Percentiles rank a stretch among this genome's conserved stretches.
Conservation (phyloP, 92 coral and sea anemone species). For the Epizoanthus rinbou region DNA sequence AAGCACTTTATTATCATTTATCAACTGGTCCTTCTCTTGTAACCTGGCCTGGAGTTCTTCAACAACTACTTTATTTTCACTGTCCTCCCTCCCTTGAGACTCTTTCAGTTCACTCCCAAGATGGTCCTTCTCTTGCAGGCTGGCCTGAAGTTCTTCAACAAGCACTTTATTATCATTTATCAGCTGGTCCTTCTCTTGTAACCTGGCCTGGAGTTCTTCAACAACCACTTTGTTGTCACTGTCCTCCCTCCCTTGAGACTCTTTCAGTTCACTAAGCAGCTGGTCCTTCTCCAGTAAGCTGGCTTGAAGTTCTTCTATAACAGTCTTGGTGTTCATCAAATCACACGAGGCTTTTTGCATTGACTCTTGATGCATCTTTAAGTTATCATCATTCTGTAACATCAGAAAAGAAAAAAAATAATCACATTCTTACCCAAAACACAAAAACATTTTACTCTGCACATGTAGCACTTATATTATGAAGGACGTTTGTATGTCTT, state of each 20-base stretch:
- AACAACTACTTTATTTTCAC: constrained; percentile 46
- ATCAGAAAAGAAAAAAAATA: not conserved
- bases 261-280: constrained; percentile 49
- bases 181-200: constrained; percentile 69
- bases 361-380: constrained; percentile 84
- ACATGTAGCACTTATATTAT: not conserved
- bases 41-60: constrained; percentile 55
- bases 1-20: constrained; percentile 47
- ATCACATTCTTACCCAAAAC: not conserved
- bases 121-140: constrained; percentile 73
- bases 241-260: not conserved
- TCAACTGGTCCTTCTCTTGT: constrained; percentile 67
- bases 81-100: not conserved
- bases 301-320: constrained; percentile 71
- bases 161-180: constrained; percentile 48
- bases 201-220: constrained; percentile 51
- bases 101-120: constrained; percentile 55
- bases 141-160: constrained; percentile 66
- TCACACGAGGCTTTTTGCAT: constrained; percentile 92
- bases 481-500: too few relatives aligned
- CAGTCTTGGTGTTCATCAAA: constrained; percentile 64
- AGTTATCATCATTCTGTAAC: constrained; percentile 80
- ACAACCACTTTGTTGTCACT: constrained; percentile 46
- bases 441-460: not conserved
- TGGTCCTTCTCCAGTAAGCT: constrained; percentile 75